A percentile compares a stretch with the other conserved stretches of the same genome.
Evolutionary conservation across 2,113 vertebrate species (phyloP).

Genomic region (Tinamus guttatus): DNA sequence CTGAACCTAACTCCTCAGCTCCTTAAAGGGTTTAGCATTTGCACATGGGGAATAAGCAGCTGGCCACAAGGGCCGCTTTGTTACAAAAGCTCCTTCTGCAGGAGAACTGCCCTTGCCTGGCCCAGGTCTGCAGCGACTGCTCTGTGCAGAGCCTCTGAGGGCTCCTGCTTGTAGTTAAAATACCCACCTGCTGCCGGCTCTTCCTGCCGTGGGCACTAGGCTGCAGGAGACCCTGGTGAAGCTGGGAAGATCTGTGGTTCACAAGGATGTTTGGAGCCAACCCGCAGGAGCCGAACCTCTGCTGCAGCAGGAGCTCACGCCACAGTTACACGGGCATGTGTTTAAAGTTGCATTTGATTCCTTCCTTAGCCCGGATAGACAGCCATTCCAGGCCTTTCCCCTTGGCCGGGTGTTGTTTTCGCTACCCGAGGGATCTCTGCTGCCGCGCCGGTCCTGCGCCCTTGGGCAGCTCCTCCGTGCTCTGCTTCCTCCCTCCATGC

Average conservation of each 20-base stretch:
- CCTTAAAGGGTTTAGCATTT: constrained; percentile 19
- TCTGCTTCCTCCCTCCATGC: no score
- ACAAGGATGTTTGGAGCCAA: neutral
- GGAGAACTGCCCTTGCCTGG: neutral
- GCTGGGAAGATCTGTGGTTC: neutral
- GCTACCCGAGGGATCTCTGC: neutral
- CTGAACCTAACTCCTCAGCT: neutral
- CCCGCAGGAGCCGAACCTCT: neutral
- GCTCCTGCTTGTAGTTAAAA: neutral
- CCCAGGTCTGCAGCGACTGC: fast-evolving
- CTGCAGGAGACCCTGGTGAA: neutral
- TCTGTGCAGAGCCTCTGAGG: fast-evolving
- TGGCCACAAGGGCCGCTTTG: constrained; percentile 40
- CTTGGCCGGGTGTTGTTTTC: neutral
- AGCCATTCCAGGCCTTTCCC: neutral
- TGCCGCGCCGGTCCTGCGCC: no score
- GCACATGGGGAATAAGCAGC: neutral
- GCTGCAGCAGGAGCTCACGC: neutral
- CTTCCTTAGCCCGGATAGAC: neutral
- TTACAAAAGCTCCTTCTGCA: neutral
- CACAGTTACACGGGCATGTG: neutral
- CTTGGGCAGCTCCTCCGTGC: neutral
- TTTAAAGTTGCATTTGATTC: neutral
- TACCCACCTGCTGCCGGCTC: neutral
- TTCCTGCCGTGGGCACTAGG: neutral